Evolutionary conservation across 2,113 vertebrate species (phyloP).

Genomic region (Gallinago paraguaiae): DNA sequence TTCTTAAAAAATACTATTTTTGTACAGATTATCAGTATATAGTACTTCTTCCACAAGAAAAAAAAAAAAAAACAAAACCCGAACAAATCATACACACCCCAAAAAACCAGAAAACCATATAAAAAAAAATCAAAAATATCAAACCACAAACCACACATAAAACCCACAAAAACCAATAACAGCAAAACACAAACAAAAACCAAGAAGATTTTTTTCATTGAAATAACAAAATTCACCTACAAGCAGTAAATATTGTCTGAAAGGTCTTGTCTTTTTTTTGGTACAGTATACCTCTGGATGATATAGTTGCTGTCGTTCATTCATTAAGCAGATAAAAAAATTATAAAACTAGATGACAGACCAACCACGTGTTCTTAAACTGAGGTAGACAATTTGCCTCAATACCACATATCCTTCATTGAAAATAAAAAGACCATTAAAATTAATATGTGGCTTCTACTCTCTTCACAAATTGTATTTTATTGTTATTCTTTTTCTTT

Average conservation of each 20-base stretch:
- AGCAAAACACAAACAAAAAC: not conserved
- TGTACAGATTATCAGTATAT: not conserved
- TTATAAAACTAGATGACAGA: not conserved
- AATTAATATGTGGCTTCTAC: constrained; percentile 12
- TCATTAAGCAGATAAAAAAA: not conserved
- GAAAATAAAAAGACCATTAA: constrained; percentile 47
- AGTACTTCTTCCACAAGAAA: not conserved
- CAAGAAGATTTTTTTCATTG: not conserved
- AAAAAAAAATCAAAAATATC: not conserved
- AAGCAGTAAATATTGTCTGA: not conserved
- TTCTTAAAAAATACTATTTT: not conserved
- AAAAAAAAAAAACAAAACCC: not conserved
- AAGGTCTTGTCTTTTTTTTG: not conserved
- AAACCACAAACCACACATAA: not conserved
- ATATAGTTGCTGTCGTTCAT: not conserved
- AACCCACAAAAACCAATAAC: not conserved
- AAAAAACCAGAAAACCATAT: not conserved
- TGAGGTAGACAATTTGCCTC: not conserved
- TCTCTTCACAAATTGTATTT: constrained; percentile 37
- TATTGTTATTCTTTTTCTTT: constrained; percentile 23
- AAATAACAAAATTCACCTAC: not conserved
- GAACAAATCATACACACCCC: not conserved
- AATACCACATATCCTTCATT: not conserved
- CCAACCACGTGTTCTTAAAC: not conserved
- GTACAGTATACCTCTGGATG: not conserved